phyloP scores from a whole-genome alignment of 1,140 invertebrate genomes.

The Lamellibrachia luymesi region DNA sequence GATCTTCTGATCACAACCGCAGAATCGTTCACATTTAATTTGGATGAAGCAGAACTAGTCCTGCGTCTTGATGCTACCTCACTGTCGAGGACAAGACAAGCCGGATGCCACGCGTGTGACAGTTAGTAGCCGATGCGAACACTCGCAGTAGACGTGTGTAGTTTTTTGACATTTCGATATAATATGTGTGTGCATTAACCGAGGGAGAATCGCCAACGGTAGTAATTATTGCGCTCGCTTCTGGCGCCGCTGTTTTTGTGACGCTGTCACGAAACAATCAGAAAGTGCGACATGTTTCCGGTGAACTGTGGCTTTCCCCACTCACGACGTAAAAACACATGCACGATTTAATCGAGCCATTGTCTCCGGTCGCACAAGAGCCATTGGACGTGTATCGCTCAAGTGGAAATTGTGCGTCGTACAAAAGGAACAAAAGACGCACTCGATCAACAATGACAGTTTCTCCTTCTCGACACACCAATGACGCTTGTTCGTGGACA shows the following conservation, averaged over 20 bases:
- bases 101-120: neutral
- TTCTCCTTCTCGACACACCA: neutral
- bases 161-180: neutral
- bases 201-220: neutral
- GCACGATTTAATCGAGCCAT: neutral
- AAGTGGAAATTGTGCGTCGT: neutral
- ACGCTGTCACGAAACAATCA: neutral
- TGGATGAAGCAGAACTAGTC: neutral
- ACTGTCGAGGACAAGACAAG: neutral
- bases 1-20: neutral
- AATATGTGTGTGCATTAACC: neutral
- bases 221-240: neutral
- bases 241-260: constrained; percentile 2
- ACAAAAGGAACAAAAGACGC: neutral
- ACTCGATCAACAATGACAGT: neutral
- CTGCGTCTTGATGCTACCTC: neutral
- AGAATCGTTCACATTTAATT: neutral
- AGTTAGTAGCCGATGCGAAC: neutral
- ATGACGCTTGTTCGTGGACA: neutral
- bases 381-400: neutral
- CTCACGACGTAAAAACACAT: neutral
- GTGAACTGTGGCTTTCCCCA: neutral
- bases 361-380: neutral
- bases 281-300: neutral
- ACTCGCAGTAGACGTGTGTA: neutral